Percentiles rank a stretch among this genome's conserved stretches.
Conservation (phyloP, 2,113 vertebrate species). For the Larimichthys polyactis region DNA sequence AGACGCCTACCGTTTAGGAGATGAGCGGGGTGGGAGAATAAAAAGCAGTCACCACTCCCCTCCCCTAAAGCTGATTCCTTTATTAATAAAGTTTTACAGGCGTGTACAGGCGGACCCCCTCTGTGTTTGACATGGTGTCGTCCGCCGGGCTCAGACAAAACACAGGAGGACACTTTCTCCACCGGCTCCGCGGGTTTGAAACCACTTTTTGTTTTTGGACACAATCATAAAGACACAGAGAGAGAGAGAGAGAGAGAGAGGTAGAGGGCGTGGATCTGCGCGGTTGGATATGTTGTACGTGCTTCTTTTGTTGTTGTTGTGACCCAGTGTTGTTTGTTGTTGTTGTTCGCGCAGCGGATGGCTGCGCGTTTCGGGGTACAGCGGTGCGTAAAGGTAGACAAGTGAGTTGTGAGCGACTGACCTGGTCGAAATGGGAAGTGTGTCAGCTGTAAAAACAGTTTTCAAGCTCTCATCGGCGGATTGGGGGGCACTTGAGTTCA, state of each 20-base stretch:
- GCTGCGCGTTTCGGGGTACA: not conserved
- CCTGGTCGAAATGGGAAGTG: conserved; percentile 62
- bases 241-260: not conserved
- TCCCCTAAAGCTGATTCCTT: not conserved
- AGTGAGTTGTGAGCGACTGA: conserved; percentile 30
- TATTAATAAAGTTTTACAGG: conserved; percentile 45
- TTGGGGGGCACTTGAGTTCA: conserved; percentile 68
- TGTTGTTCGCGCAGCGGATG: conserved; percentile 18
- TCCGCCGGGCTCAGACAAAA: conserved; percentile 13
- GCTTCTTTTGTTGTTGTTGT: conserved; percentile 26
- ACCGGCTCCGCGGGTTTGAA: not conserved
- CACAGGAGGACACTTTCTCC: not conserved
- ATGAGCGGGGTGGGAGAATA: conserved; percentile 43
- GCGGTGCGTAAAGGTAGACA: not conserved
- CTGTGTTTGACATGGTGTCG: conserved; percentile 38
- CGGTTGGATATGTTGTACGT: not conserved
- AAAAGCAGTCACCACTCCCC: not conserved
- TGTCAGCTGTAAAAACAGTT: conserved; percentile 68
- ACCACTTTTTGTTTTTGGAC: conserved; percentile 15
- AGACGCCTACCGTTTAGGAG: conserved; percentile 50
- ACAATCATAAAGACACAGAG: not conserved
- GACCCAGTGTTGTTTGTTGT: conserved; percentile 31
- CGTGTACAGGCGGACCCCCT: not conserved
- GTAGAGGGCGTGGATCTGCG: conserved; percentile 34
- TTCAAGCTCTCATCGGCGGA: conserved; percentile 34